Evolutionary conservation across 2,888 invertebrate species (phyloP), one percentile per base, ranked within the genome.

Genomic region (Hyles lineata): DNA sequence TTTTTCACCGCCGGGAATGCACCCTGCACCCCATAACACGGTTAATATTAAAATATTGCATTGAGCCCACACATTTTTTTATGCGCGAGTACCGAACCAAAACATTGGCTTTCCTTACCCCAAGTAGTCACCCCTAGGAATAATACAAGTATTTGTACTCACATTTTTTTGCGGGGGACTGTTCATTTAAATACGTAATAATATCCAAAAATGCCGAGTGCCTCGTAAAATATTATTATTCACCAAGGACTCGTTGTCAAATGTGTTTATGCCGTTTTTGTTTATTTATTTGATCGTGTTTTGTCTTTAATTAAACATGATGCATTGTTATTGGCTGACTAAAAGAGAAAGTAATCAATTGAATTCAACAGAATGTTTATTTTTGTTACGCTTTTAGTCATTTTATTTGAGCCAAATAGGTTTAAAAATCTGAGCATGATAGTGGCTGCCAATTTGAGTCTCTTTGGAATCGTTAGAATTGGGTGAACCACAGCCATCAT

Each of bases 21-120:
- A 91, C 82, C 85, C 80, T 87, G 87, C 88, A 89, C 90, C 92
- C 93, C 85, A 90, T 89, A 90, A 92, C 87, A 90, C 89, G 89
- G 92, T 92, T 93, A 93, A 94, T 94, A 94, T 93, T 93, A 94
- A 94, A 93, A 94, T 94, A 94, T 94, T 93, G 93, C 92, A 89
- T 87, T 80, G 87, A 83, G 83, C 91, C 91, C 90, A 89, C 90
- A 90, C 92, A 92, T 90, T 94, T 94, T 92, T 94, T 94, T 91
- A 87, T 85, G 82, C 80, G 82, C 80, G 78, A 81, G 82, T 82
- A 85, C 84, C 81, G 86, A 87, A 86, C 85, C 91, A 93, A 91
- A 94, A 94, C 94, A 94, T 93, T 92, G 91, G 89, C 90, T 89
- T 87, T 84, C 82, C 85, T 83, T 81, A 80, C 87, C 88, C 90